Base-by-base conservation (phyloP, 2,888 invertebrate species). In the Idaea aversata region DNA sequence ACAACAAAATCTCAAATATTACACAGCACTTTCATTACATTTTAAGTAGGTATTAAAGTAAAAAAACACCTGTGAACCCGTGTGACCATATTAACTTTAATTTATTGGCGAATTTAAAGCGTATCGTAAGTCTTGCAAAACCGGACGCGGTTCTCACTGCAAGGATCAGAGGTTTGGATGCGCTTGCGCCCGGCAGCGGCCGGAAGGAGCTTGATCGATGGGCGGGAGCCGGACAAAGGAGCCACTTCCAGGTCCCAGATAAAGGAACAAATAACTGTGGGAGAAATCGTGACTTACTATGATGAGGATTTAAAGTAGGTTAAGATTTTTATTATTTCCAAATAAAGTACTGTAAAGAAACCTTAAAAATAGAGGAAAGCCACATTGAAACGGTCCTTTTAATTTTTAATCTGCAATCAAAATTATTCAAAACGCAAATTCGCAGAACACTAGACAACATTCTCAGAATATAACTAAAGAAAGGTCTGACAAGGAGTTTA, bases 171-270 rank as follows among this genome's bases (percentile, higher is more conserved):
- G 75, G 73, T 77, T 79, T 79, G 77, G 80, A 79, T 77, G 77
- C 80, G 77, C 80, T 76, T 71, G 70, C 72, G 72, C 78, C 25
- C 75, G 72, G 70, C 73, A 70, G 71, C 71, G 72, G 74, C 77
- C 85, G 89, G 89, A 90, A 88, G 84, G 77, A 74, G 74, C 72
- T 81, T 82, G 84, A 87, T 86, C 80, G 85, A 87, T 87, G 88
- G 83, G 85, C 86, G 87, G 85, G 83, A 82, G 86, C 86, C 82
- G 75, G 83, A 87, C 87, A 87, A 87, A 87, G 62, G 80, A 77
- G 73, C 76, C 79, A 76, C 78, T 85, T 88, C 90, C 89, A 88
- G 86, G 83, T 85, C 36, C 25, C 38, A 59, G 59, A 59, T 59
- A 59, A 59, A 59, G 34, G 10, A 10, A 47, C 5, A 47, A 47